phyloP scores from a whole-genome alignment of 2,888 invertebrate species.

The Ormyrus rosae region DNA sequence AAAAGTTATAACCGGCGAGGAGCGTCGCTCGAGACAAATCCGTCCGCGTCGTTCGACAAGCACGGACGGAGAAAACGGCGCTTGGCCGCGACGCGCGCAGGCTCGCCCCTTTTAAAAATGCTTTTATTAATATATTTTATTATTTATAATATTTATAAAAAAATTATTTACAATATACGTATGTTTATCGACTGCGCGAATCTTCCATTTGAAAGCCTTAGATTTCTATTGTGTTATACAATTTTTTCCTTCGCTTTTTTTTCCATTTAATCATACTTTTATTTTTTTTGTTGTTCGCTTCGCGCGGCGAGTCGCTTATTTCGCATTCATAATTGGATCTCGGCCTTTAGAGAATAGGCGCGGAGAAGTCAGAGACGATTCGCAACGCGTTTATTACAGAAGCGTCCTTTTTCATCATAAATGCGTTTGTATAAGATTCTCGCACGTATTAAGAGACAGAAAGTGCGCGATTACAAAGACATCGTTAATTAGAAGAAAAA shows the following conservation, averaged over 20 bases:
- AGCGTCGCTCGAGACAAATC: neutral
- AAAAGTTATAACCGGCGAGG: conserved; percentile 32
- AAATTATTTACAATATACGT: conserved; percentile 57
- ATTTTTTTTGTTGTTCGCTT: conserved; percentile 27
- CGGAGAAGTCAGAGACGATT: conserved; percentile 58
- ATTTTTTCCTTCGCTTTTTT: conserved; percentile 25
- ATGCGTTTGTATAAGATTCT: conserved; percentile 51
- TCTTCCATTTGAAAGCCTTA: conserved; percentile 55
- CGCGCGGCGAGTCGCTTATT: conserved; percentile 31
- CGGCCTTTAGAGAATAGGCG: conserved; percentile 1
- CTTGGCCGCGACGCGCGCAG: neutral
- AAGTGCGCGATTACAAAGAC: conserved; percentile 51
- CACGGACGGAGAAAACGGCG: neutral
- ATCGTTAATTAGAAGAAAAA: conserved; percentile 34
- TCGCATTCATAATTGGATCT: neutral
- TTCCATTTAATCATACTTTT: neutral
- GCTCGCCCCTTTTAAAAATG: no score
- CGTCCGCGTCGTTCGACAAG: conserved; percentile 42
- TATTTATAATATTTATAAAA: conserved; percentile 53
- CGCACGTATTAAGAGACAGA: conserved; percentile 53
- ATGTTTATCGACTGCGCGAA: conserved; percentile 54
- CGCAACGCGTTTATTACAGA: conserved; percentile 45
- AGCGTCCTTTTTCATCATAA: conserved; percentile 44
- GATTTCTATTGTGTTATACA: conserved; percentile 52
- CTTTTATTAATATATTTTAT: conserved; percentile 14